Conservation (phyloP, 2,888 invertebrate species). For the Ommatoiulus sabulosus region DNA sequence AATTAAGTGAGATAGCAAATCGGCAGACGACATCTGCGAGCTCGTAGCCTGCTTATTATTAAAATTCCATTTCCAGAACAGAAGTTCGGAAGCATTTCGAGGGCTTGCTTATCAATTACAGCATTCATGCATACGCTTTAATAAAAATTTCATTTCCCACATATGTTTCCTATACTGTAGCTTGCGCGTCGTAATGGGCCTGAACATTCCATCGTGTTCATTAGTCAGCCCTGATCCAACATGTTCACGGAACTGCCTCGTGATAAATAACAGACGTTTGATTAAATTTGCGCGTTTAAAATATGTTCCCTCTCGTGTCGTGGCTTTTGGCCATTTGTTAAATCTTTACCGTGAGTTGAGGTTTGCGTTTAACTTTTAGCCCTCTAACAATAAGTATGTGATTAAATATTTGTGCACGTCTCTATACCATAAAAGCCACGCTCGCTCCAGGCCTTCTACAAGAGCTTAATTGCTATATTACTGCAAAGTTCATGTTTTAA, state of each 20-base stretch:
- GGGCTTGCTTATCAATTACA: not conserved
- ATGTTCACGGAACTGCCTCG: not conserved
- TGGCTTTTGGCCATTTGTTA: not conserved
- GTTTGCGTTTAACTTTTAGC: conserved; percentile 1
- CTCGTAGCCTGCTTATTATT: not conserved
- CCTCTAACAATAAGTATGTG: not conserved
- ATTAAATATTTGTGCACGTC: conserved; percentile 32
- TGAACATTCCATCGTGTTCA: not conserved
- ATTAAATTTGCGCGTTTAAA: not conserved
- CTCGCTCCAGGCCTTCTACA: not conserved
- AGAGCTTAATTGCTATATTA: conserved; percentile 5
- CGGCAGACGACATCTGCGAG: not conserved
- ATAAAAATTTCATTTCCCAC: not conserved
- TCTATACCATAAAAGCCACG: not conserved
- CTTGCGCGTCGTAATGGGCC: not conserved
- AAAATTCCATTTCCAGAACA: not conserved
- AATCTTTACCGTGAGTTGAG: not conserved
- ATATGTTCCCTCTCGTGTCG: not conserved
- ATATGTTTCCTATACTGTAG: not conserved
- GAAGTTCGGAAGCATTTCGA: not conserved
- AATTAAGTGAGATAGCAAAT: not conserved
- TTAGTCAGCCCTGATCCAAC: not conserved
- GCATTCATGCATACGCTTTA: not conserved
- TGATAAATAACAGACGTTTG: not conserved
- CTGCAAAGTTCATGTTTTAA: not conserved